Conservation (phyloP, 2,113 vertebrate species). For the Oryctolagus cuniculus region mOryCun1.1 NC_091432.1:113932001-113932500, state of each 20-base stretch:
- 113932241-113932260: conserved; percentile 51
- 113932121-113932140: not conserved
- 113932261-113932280: conserved; percentile 52
- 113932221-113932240: conserved; percentile 60
- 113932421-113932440: not conserved
- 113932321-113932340: not conserved
- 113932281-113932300: conserved; percentile 50
- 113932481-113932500: too few species aligned
- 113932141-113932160: not conserved
- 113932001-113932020: not conserved
- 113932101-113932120: not conserved
- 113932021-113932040: too few species aligned
- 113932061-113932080: not conserved
- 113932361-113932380: not conserved
- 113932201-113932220: not conserved
- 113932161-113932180: not conserved
- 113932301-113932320: not conserved
- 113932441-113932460: not conserved
- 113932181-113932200: not conserved
- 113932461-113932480: too few species aligned
- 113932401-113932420: not conserved
- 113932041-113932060: too few species aligned
- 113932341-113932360: conserved; percentile 27
- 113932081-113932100: not conserved
- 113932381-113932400: not conserved